These are phyloP conservation scores for Meiosimyza decipiens DNA, from an alignment of 2,888 invertebrate genomes.

Conservation along the genomic window DNA sequence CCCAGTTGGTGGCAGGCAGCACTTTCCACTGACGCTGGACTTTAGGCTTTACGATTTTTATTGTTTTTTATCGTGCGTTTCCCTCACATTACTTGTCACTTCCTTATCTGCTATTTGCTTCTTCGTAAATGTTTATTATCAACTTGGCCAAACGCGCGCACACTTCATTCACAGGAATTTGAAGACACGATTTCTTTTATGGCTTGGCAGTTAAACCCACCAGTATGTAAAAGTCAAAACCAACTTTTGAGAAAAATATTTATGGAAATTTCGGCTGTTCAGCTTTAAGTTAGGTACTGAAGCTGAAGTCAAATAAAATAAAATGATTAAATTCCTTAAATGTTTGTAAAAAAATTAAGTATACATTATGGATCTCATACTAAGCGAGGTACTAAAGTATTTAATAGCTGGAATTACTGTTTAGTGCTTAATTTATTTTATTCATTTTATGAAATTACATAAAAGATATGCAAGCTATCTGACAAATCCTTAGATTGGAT, in stretches of 20 bases:
- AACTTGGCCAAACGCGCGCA: neutral
- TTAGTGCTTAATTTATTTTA: too few relatives aligned
- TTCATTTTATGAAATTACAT: too few relatives aligned
- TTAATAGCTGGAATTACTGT: too few relatives aligned
- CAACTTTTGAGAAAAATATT: slow-evolving; percentile 4
- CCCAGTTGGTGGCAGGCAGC: neutral
- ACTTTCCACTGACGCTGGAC: neutral
- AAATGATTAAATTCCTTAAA: too few relatives aligned
- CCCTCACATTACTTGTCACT: neutral
- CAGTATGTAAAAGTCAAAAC: slow-evolving; percentile 12
- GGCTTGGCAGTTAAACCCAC: slow-evolving; percentile 26
- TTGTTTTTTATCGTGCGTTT: neutral
- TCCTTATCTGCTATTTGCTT: neutral
- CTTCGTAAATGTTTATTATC: neutral
- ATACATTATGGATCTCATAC: too few relatives aligned
- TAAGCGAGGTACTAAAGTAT: too few relatives aligned
- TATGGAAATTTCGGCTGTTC: slow-evolving; percentile 17
- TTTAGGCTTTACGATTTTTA: neutral
- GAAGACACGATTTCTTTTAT: slow-evolving; percentile 16
- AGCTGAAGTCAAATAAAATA: too few relatives aligned
- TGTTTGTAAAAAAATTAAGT: too few relatives aligned
- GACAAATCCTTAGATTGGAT: too few relatives aligned
- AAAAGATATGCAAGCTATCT: too few relatives aligned
- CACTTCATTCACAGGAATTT: slow-evolving; percentile 17
- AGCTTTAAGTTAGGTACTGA: neutral